phyloP scores from a whole-genome alignment of 2,888 invertebrate genomes.

The Drosophila atroscutellata region DNA sequence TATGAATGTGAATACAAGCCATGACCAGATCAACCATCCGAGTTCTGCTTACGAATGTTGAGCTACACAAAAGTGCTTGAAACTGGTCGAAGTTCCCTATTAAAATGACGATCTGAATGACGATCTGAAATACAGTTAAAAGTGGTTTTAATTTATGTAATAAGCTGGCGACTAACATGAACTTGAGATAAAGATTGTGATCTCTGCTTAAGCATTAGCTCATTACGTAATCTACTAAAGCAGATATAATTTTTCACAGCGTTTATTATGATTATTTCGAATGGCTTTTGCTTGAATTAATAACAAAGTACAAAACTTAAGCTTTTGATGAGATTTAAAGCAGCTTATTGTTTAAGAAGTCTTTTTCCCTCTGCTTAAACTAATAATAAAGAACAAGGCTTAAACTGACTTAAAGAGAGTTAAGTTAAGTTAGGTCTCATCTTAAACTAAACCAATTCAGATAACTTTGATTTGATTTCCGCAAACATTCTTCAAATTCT shows the following conservation, averaged over 20 bases:
- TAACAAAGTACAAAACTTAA: not conserved
- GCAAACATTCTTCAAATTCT: not conserved
- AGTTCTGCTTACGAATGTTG: slow-evolving; percentile 41
- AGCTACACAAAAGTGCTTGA: slow-evolving; percentile 37
- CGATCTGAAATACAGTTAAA: slow-evolving; percentile 20
- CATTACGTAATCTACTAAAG: not conserved
- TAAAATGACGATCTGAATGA: not conserved
- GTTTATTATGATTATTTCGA: not conserved
- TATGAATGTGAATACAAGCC: slow-evolving; percentile 41
- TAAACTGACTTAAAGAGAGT: not conserved
- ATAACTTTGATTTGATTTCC: not conserved
- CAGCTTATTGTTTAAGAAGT: not conserved
- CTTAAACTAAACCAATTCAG: not conserved
- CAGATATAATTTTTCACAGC: not conserved
- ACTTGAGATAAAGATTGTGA: slow-evolving; percentile 11
- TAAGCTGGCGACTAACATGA: slow-evolving; percentile 9
- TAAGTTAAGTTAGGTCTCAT: not conserved
- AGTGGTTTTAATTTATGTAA: slow-evolving; percentile 25
- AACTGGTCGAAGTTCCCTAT: slow-evolving; percentile 22
- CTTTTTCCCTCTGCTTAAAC: not conserved
- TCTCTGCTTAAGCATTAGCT: slow-evolving; percentile 18
- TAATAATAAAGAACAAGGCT: not conserved
- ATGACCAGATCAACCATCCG: slow-evolving; percentile 30
- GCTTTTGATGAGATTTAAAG: not conserved
- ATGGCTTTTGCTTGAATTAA: not conserved